Evolutionary conservation across 2,113 vertebrate species (phyloP).

Genomic region (Tachysurus vachellii): DNA sequence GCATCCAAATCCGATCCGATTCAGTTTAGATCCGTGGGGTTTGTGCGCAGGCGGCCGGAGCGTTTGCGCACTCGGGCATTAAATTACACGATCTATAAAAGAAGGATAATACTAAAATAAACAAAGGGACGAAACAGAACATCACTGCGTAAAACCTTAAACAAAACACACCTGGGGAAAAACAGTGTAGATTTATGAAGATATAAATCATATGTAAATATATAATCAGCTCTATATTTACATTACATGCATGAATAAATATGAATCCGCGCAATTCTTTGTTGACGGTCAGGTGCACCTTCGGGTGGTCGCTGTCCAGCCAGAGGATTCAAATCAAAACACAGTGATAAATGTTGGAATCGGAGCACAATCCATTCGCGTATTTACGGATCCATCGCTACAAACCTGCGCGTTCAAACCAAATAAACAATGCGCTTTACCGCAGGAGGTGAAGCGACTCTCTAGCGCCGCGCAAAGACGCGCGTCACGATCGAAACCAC

Average conservation of each 20-base stretch:
- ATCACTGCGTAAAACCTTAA: background rate
- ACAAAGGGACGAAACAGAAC: background rate
- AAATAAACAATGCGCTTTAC: conserved; percentile 52
- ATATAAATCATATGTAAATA: background rate
- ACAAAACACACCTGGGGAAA: background rate
- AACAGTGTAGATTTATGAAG: background rate
- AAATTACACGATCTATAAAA: background rate
- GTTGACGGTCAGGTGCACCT: conserved; percentile 6
- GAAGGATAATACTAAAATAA: background rate
- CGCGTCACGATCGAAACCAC: conserved; percentile 55
- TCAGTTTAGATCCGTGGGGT: background rate
- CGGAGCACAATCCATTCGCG: background rate
- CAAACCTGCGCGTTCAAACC: conserved; percentile 12
- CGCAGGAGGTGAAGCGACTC: conserved; percentile 17
- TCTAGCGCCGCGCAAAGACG: conserved; percentile 39
- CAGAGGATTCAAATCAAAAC: background rate
- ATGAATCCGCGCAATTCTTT: background rate
- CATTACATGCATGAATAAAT: background rate
- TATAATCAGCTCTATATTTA: background rate
- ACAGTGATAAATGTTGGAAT: no score
- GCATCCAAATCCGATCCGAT: conserved; percentile 63
- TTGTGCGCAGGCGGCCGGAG: background rate
- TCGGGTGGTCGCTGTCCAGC: background rate
- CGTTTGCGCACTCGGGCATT: background rate
- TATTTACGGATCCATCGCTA: background rate